phyloP scores from a whole-genome alignment of 2,888 invertebrate genomes.

The Syrphus vitripennis region DNA sequence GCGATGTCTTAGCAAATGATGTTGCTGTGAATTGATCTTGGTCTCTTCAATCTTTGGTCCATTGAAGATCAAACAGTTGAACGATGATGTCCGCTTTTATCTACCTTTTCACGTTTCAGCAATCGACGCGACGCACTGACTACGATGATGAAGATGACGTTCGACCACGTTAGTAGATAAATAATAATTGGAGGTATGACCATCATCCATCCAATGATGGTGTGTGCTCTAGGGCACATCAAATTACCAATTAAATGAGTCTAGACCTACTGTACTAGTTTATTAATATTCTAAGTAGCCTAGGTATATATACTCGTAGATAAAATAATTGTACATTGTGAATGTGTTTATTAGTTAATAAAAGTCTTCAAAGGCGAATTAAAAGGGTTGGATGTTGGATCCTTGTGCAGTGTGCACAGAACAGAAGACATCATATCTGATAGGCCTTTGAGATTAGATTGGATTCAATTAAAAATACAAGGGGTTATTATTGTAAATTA shows the following conservation, averaged over 20 bases:
- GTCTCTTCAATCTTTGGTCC: slow-evolving; percentile 19
- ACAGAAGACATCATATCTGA: background rate
- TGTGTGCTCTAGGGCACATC: slow-evolving; percentile 23
- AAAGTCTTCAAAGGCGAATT: background rate
- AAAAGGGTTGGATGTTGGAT: slow-evolving; percentile 3
- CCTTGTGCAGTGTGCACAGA: background rate
- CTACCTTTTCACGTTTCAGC: background rate
- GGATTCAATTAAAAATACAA: slow-evolving; percentile 7
- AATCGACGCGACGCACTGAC: background rate
- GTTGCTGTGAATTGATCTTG: slow-evolving; percentile 35
- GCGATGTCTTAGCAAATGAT: slow-evolving; percentile 58
- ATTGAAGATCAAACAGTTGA: slow-evolving; percentile 53
- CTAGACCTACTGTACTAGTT: slow-evolving; percentile 54
- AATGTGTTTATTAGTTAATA: slow-evolving; percentile 27
- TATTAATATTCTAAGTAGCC: slow-evolving; percentile 52
- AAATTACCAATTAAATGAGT: slow-evolving; percentile 60
- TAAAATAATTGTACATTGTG: slow-evolving; percentile 39
- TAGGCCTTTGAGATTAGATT: background rate
- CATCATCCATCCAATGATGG: no score
- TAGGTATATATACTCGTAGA: no score
- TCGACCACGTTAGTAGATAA: background rate
- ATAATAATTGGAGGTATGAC: slow-evolving; percentile 33
- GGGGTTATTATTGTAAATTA: slow-evolving; percentile 35
- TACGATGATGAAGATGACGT: background rate
- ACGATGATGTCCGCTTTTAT: slow-evolving; percentile 33